Percentiles rank a stretch among this genome's conserved stretches.
Conservation (phyloP, 2,113 vertebrate species). For the Ictalurus punctatus region DNA sequence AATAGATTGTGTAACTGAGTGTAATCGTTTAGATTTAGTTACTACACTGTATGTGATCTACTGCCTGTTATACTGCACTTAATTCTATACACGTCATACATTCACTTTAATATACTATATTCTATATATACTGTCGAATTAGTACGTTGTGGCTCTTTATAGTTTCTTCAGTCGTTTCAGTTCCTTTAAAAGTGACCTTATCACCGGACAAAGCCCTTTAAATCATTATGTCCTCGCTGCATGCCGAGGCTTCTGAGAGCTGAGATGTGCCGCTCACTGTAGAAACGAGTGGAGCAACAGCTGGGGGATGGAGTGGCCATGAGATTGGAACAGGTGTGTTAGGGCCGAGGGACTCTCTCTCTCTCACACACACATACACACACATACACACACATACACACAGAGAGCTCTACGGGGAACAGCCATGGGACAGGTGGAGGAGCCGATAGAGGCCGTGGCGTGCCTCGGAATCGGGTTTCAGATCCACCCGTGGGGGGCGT, state of each 20-base stretch:
- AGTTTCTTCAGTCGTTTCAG: background rate
- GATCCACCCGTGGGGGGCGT: slow-evolving; percentile 3
- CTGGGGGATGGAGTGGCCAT: slow-evolving; percentile 43
- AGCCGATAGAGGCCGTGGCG: slow-evolving; percentile 14
- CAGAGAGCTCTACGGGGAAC: slow-evolving; percentile 47
- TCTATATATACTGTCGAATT: no score
- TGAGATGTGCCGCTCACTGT: slow-evolving; percentile 28
- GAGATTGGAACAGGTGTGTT: slow-evolving; percentile 53
- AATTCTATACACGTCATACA: background rate
- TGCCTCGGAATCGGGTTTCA: slow-evolving; percentile 57
- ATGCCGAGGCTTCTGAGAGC: slow-evolving; percentile 28
- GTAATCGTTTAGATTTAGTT: background rate
- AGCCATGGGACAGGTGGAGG: slow-evolving; percentile 62
- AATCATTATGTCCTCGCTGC: slow-evolving; percentile 49
- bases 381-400: background rate
- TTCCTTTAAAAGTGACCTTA: slow-evolving; percentile 19
- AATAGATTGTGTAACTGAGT: background rate
- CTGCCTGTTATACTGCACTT: background rate
- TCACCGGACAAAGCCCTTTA: slow-evolving; percentile 28
- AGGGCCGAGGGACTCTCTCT: background rate
- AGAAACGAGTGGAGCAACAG: slow-evolving; percentile 43
- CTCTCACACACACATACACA: background rate
- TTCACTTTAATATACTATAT: background rate
- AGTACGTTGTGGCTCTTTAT: background rate
- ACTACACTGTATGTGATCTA: background rate